phyloP scores from a whole-genome alignment of 1,140 invertebrate genomes.

The Portunus trituberculatus region DNA sequence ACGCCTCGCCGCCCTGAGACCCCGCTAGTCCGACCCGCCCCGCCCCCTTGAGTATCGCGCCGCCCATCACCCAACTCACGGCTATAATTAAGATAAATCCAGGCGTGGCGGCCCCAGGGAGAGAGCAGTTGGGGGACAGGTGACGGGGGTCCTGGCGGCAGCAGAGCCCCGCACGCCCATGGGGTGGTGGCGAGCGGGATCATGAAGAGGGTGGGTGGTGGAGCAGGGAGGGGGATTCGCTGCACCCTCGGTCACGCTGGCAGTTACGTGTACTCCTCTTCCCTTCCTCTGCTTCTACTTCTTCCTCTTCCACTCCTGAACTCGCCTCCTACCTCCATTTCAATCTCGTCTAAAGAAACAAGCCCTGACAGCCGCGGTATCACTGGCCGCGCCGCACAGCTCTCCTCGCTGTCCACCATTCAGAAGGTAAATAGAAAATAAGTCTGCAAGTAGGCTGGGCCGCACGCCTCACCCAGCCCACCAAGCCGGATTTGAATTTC shows the following conservation, averaged over 20 bases:
- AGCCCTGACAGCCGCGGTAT: not conserved
- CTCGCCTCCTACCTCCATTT: not conserved
- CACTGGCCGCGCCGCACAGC: not conserved
- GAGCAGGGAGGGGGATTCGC: not conserved
- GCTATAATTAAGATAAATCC: conserved; percentile 44
- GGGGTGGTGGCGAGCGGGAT: not conserved
- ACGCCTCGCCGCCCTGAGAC: not conserved
- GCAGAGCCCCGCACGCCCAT: not conserved
- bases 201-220: not conserved
- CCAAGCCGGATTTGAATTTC: conserved; percentile 68
- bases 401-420: conserved; percentile 24
- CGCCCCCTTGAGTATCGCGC: conserved; percentile 2
- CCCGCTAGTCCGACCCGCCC: not conserved
- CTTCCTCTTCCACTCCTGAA: not conserved
- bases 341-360: conserved; percentile 23
- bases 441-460: conserved; percentile 54
- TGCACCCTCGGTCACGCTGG: not conserved
- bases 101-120: not conserved
- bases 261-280: conserved; percentile 21
- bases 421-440: conserved; percentile 62
- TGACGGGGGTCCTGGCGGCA: not conserved
- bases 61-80: conserved; percentile 33
- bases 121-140: conserved; percentile 23
- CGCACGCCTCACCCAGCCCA: not conserved
- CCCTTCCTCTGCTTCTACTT: not conserved